Evolutionary conservation across 2,888 invertebrate species (phyloP).

Genomic region (Ariolimax columbianus): DNA sequence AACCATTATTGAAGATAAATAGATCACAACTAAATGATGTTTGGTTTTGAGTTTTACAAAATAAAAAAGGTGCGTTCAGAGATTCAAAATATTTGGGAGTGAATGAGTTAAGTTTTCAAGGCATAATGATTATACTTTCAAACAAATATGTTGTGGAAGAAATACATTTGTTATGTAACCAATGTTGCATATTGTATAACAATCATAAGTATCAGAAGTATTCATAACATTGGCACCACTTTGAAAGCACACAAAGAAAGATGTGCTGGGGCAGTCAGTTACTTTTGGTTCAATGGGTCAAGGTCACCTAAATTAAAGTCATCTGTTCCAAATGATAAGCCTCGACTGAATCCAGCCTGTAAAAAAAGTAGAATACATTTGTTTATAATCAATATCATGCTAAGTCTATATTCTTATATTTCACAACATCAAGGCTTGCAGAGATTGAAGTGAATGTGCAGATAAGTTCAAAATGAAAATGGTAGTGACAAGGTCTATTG

Average conservation of each 20-base stretch:
- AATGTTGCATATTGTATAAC: conserved; percentile 7
- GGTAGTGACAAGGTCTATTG: too few relatives aligned
- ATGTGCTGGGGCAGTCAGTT: conserved; percentile 20
- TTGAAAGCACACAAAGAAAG: neutral
- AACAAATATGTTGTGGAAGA: conserved; percentile 1
- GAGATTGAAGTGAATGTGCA: too few relatives aligned
- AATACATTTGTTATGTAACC: neutral
- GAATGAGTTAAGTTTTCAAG: too few relatives aligned
- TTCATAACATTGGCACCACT: neutral
- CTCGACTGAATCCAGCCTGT: conserved; percentile 93
- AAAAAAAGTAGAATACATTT: conserved; percentile 33
- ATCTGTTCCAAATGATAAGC: conserved; percentile 91
- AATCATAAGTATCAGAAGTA: conserved; percentile 20
- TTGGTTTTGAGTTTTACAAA: too few relatives aligned
- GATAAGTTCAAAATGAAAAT: too few relatives aligned
- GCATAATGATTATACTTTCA: too few relatives aligned
- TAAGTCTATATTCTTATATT: too few relatives aligned
- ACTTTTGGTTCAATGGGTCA: conserved; percentile 89
- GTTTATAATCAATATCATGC: neutral
- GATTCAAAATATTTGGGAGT: too few relatives aligned
- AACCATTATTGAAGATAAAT: too few relatives aligned
- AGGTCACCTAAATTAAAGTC: conserved; percentile 96
- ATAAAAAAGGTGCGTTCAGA: too few relatives aligned
- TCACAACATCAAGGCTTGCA: too few relatives aligned
- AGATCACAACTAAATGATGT: too few relatives aligned